phyloP scores from a whole-genome alignment of 1,140 invertebrate species.

The Pseudomyrmex sp. region DNA sequence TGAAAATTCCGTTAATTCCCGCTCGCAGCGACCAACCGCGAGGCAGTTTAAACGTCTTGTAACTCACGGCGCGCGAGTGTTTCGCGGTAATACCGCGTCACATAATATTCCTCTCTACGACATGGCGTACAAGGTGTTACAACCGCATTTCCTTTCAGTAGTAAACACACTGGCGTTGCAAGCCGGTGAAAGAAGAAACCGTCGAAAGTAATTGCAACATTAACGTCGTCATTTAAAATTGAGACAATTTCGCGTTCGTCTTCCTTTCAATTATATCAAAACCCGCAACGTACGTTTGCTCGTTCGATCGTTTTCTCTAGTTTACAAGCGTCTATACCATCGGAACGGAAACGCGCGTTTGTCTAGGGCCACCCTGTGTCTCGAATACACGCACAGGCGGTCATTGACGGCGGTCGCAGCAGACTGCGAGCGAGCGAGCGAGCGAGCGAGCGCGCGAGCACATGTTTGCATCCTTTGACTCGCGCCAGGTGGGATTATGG shows the following conservation, averaged over 20 bases:
- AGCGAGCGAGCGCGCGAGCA: slow-evolving; percentile 4
- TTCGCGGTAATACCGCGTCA: slow-evolving; percentile 36
- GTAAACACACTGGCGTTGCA: background rate
- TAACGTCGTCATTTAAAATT: background rate
- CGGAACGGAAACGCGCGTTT: slow-evolving; percentile 28
- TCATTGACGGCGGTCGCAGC: slow-evolving; percentile 8
- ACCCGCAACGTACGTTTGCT: background rate
- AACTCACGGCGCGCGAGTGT: slow-evolving; percentile 40
- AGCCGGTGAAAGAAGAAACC: slow-evolving; percentile 22
- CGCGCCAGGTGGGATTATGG: slow-evolving; percentile 66
- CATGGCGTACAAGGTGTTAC: slow-evolving; percentile 24
- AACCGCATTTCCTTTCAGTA: slow-evolving; percentile 50
- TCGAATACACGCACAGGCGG: slow-evolving; percentile 18
- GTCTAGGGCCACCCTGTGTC: slow-evolving; percentile 10
- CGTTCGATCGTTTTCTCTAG: background rate
- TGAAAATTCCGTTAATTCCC: slow-evolving; percentile 47
- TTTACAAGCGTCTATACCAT: background rate
- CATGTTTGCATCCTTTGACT: slow-evolving; percentile 69
- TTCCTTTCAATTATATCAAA: background rate
- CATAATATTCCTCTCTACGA: slow-evolving; percentile 52
- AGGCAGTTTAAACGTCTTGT: slow-evolving; percentile 47
- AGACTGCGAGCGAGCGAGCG: background rate
- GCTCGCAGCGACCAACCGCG: slow-evolving; percentile 16
- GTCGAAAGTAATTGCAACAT: slow-evolving; percentile 8
- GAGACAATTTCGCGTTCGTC: background rate